Conservation (phyloP, 2,888 invertebrate genomes). For the Seira musarum region DNA sequence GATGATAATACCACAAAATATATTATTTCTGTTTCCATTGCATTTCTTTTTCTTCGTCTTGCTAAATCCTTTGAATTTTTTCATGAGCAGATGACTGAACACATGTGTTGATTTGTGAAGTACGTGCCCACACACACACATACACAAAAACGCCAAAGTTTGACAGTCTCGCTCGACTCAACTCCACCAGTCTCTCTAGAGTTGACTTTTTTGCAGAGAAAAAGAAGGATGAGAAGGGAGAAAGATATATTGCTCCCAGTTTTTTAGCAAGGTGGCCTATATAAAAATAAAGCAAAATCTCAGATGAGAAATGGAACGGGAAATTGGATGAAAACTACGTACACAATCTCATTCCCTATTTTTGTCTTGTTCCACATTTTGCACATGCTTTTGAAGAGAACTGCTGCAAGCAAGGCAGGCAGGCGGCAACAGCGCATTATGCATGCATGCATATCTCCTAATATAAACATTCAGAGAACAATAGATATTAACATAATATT, state of each 20-base stretch:
- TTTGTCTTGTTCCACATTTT: not conserved
- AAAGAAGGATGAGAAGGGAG: constrained; percentile 24
- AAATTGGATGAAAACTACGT: constrained; percentile 53
- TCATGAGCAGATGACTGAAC: too few relatives aligned
- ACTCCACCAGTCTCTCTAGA: too few relatives aligned
- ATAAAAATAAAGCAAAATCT: constrained; percentile 46
- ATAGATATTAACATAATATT: too few relatives aligned
- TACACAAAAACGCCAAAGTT: too few relatives aligned
- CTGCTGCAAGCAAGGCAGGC: not conserved
- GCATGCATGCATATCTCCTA: constrained; percentile 28
- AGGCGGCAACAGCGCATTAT: constrained; percentile 6
- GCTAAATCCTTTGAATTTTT: constrained; percentile 7
- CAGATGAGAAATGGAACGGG: constrained; percentile 45
- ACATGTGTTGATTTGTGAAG: constrained; percentile 53
- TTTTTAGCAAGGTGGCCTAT: constrained; percentile 41
- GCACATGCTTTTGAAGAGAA: not conserved
- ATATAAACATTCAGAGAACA: too few relatives aligned
- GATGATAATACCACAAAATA: constrained; percentile 13
- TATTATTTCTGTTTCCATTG: constrained; percentile 7
- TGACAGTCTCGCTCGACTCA: too few relatives aligned
- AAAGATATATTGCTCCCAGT: constrained; percentile 56
- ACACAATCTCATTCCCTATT: constrained; percentile 14
- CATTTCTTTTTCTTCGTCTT: constrained; percentile 8
- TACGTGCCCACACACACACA: constrained; percentile 41
- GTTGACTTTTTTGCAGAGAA: constrained; percentile 47